A percentile compares a stretch with the other conserved stretches of the same genome.
phyloP scores from a whole-genome alignment of 2,888 invertebrate species.

The Polymixis flavicincta region DNA sequence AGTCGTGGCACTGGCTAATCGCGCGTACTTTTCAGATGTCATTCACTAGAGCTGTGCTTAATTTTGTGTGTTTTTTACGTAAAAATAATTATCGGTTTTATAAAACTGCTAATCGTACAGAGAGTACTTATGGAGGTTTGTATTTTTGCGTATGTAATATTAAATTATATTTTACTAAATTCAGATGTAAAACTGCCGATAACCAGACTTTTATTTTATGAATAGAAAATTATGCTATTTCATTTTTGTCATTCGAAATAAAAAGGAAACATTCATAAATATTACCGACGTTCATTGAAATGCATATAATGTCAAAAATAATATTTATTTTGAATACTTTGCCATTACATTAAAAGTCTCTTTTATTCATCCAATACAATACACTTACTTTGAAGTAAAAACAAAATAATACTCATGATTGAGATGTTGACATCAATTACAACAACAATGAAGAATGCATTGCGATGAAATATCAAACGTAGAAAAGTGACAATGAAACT shows the following conservation, averaged over 20 bases:
- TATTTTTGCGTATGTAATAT: too few species aligned
- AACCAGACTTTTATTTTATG: too few species aligned
- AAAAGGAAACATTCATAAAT: background rate
- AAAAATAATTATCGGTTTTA: too few species aligned
- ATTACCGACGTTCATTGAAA: background rate
- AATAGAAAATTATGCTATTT: too few species aligned
- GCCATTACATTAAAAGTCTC: background rate
- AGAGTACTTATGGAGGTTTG: too few species aligned
- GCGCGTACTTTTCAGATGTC: too few species aligned
- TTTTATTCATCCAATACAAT: background rate
- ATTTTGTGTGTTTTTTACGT: too few species aligned
- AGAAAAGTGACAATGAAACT: constrained; percentile 34
- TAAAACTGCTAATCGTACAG: too few species aligned
- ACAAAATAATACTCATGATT: constrained; percentile 31
- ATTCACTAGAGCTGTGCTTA: too few species aligned
- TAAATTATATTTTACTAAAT: too few species aligned
- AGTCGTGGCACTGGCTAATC: too few species aligned
- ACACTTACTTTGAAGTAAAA: background rate
- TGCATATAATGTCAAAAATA: background rate
- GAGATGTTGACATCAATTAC: constrained; percentile 19
- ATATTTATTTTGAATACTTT: background rate
- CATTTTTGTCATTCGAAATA: background rate
- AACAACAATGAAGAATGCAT: constrained; percentile 11
- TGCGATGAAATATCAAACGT: constrained; percentile 17
- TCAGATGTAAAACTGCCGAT: too few species aligned